phyloP scores from a whole-genome alignment of 2,113 vertebrate species.

The Archilochus colubris region DNA sequence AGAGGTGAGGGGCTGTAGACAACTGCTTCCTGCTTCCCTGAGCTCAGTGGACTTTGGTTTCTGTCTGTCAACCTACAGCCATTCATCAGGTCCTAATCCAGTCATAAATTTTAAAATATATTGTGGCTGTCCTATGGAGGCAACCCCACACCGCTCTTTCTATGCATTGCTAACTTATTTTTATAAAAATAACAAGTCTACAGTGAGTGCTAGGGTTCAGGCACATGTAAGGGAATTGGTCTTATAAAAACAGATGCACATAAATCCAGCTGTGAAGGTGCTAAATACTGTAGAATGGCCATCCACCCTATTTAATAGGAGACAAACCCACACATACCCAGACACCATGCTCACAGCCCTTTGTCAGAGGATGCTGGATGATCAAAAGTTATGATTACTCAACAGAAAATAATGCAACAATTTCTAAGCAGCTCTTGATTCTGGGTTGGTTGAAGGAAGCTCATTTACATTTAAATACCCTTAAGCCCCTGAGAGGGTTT shows the following conservation, averaged over 20 bases:
- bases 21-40: neutral
- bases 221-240: neutral
- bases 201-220: neutral
- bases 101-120: neutral
- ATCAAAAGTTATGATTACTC: constrained; percentile 21
- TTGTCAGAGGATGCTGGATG: neutral
- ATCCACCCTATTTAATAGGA: neutral
- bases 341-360: neutral
- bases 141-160: neutral
- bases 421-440: constrained; percentile 8
- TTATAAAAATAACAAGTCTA: neutral
- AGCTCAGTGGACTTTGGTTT: neutral
- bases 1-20: neutral
- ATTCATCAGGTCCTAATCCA: neutral
- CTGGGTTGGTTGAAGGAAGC: constrained; percentile 4
- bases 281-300: neutral
- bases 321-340: neutral
- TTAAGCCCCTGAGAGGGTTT: constrained; percentile 40
- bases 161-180: neutral
- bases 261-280: neutral
- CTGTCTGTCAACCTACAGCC: neutral
- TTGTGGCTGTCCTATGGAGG: neutral
- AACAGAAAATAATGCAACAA: neutral
- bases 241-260: neutral
- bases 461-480: constrained; percentile 53